These are phyloP conservation scores for Psophia crepitans DNA, from an alignment of 2,113 vertebrate species.

Conservation along the genomic window DNA sequence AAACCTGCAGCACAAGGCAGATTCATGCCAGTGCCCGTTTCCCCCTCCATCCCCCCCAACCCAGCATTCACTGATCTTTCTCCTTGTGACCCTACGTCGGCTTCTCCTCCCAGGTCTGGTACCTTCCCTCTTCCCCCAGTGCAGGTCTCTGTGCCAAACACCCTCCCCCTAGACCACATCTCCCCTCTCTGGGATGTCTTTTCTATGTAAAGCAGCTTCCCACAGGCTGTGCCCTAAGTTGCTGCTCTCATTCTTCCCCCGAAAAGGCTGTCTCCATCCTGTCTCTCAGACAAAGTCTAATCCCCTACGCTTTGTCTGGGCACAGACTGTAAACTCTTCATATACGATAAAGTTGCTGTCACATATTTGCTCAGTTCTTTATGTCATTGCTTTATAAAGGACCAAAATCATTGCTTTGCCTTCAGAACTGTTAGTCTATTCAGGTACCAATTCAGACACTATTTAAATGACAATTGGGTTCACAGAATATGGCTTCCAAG, in stretches of 20 bases:
- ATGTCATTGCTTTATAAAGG: neutral
- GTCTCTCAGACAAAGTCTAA: neutral
- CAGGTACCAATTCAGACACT: neutral
- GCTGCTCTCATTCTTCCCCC: neutral
- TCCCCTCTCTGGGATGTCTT: neutral
- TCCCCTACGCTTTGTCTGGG: neutral
- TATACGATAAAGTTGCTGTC: neutral
- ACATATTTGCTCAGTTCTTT: neutral
- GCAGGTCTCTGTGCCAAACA: neutral
- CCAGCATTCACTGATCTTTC: neutral
- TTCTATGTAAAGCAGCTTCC: neutral
- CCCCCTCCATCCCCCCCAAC: too few relatives aligned
- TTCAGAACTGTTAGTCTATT: slow-evolving; percentile 25
- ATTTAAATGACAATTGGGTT: slow-evolving; percentile 59
- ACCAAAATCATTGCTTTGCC: neutral
- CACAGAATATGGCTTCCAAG: slow-evolving; percentile 13
- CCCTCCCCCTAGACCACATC: fast-evolving
- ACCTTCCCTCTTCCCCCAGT: neutral
- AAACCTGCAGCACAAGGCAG: neutral
- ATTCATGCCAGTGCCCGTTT: too few relatives aligned
- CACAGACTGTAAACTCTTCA: neutral
- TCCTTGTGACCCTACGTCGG: fast-evolving
- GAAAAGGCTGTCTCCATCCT: neutral
- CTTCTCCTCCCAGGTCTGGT: neutral
- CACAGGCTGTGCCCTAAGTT: neutral